Evolutionary conservation across 1,140 invertebrate species (phyloP).

Genomic region (Kradibia gibbosae): DNA sequence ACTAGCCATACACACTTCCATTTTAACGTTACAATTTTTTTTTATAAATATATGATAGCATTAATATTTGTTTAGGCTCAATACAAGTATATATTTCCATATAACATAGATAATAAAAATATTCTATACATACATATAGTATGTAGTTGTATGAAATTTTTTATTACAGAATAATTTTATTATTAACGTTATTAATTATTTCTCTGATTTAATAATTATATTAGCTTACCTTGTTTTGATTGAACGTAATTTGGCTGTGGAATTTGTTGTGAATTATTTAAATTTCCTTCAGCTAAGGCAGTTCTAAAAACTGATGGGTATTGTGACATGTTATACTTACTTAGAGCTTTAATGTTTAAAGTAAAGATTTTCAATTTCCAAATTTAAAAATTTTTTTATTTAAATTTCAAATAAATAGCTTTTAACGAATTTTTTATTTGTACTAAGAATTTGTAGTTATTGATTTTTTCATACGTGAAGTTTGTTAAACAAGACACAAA

Average conservation of each 20-base stretch:
- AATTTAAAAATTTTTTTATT: constrained; percentile 16
- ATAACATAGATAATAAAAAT: no score
- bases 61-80: no score
- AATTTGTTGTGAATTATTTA: constrained; percentile 16
- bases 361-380: neutral
- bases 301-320: constrained; percentile 27
- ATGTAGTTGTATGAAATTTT: no score
- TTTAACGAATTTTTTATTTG: neutral
- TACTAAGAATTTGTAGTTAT: constrained; percentile 16
- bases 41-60: no score
- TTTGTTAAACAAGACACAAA: constrained; percentile 24
- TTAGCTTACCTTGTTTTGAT: neutral
- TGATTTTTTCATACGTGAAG: constrained; percentile 25
- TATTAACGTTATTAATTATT: no score
- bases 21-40: no score
- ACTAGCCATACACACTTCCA: no score
- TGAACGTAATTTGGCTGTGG: constrained; percentile 7
- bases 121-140: no score
- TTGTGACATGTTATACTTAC: constrained; percentile 18
- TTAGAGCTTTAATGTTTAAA: neutral
- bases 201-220: constrained; percentile 9
- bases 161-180: no score
- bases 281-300: neutral
- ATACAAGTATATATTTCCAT: no score
- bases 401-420: neutral